Base-by-base conservation (phyloP, 2,113 vertebrate genomes). In the Heloderma charlesbogerti region DNA sequence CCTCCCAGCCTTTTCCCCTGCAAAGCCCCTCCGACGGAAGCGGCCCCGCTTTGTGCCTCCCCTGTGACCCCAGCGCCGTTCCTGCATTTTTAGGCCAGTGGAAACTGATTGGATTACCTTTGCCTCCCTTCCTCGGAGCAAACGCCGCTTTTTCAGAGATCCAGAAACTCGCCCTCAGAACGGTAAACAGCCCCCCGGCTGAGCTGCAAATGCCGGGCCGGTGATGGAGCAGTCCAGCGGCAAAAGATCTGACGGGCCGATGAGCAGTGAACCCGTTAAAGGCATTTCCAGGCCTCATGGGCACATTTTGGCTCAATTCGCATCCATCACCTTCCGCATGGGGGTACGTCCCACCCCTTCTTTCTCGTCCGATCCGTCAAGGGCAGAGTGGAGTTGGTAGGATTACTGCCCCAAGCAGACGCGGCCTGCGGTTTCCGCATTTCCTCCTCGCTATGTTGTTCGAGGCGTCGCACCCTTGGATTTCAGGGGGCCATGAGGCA, bases 41-140 rank as follows among this genome's bases (percentile, higher is more conserved):
- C 0, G 54, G 87, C 79, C 88, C 89, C 86, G 25, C 74, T 89
- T 66, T 88, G 22, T 4, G 84, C 88, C 89, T 69, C 77, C 92
- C 91, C 94, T 77, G 0, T 81, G 90, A 94, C 93, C 92, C 93
- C 87, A 86, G 94, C 95, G 94, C 86, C 94, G 94, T 96, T 96
- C 96, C 94, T 96, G 94, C 88, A 89, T 95, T 94, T 95, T 95
- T 77, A 94, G 80, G 91, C 94, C 97, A 96, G 97, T 96, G 95
- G 95, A 94, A 95, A 93, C 84, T 97, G 94, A 96, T 27, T 94
- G 94, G 96, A 95, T 94, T 95, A 94, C 94, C 95, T 94, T 91
- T 92, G 92, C 94, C 89, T n/a, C 95, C 89, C 91, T 92, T 92
- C 92, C 90, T 93, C 0, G 2, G 90, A 94, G 93, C 93, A 94